Base-by-base conservation (phyloP, 2,888 invertebrate species). In the Trichogramma dendrolimi region DNA sequence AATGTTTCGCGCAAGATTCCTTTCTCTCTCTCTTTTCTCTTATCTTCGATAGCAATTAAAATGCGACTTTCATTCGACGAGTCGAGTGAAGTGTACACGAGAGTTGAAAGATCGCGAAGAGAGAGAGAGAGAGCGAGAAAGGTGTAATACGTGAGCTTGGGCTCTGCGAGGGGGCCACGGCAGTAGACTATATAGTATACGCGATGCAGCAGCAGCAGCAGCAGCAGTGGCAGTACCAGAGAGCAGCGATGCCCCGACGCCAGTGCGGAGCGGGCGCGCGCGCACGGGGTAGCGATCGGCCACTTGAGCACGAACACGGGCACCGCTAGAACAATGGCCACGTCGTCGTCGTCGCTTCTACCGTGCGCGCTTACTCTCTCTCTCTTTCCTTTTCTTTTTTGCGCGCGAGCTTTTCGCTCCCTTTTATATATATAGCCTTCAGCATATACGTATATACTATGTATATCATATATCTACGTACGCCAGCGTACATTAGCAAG, bases 241-340 rank as follows among this genome's bases (percentile, higher is more conserved):
- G 27, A 27, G 27, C 27, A 27, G 27, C 27, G 27, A 27, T 27
- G 27, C 27, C 27, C 3, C 10, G 8, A 7, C 44, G 8, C 64
- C 65, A 64, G 27, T 27, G 27, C 27, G 67, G 67, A 60, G 56
- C 48, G 43, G 44, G 42, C 6, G 42, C 43, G 41, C 49, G 41
- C 38, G 7, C 67, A 73, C 27, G 27, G 75, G 73, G 73, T 73
- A 70, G 73, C 71, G 70, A 74, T 75, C 73, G 75, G 74, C 73
- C 73, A 77, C 78, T 78, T 76, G 77, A 78, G 77, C 78, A 78
- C 78, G 78, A 77, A 77, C 76, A 70, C 72, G 74, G 75, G 73
- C 75, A 74, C 74, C 72, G 74, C 73, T 57, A 73, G 75, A 76
- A 78, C 77, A 77, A 78, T 78, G 72, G 74, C 69, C 70, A 48